phyloP scores from a whole-genome alignment of 2,113 vertebrate species.

The Callorhinus ursinus region DNA sequence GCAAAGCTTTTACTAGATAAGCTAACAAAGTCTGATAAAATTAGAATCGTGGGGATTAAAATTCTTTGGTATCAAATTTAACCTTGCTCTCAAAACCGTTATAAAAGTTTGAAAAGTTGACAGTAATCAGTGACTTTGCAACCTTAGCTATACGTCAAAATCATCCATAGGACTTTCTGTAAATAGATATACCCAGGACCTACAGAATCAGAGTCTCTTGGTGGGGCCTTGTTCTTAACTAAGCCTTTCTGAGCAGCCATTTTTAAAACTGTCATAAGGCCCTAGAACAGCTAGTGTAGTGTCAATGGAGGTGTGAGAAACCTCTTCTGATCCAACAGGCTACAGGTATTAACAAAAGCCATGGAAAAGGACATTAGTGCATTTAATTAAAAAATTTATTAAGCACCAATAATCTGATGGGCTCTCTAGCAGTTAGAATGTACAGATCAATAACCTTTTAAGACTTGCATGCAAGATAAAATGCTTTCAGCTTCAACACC shows the following conservation, averaged over 20 bases:
- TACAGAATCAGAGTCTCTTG: neutral
- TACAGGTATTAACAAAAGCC: neutral
- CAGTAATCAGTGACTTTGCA: neutral
- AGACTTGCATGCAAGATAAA: neutral
- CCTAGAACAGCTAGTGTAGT: neutral
- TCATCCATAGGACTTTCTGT: neutral
- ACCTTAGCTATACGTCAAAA: neutral
- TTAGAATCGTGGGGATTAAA: slow-evolving; percentile 14
- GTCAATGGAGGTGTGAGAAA: neutral
- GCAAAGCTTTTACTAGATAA: slow-evolving; percentile 21
- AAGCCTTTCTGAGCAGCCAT: neutral
- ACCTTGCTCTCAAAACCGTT: neutral
- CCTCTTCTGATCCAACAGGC: neutral
- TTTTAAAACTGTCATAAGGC: neutral
- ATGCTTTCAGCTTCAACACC: neutral
- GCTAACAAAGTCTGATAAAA: slow-evolving; percentile 2
- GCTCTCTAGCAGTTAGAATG: neutral
- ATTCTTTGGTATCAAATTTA: slow-evolving; percentile 11
- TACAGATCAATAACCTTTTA: neutral
- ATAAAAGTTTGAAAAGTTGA: slow-evolving; percentile 7
- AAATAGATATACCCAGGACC: neutral
- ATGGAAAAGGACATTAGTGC: neutral
- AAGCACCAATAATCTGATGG: neutral
- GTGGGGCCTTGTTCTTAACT: neutral
- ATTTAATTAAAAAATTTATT: neutral